These are phyloP conservation scores for Falco peregrinus DNA, from an alignment of 2,797 vertebrate species.

Conservation along the genomic window DNA sequence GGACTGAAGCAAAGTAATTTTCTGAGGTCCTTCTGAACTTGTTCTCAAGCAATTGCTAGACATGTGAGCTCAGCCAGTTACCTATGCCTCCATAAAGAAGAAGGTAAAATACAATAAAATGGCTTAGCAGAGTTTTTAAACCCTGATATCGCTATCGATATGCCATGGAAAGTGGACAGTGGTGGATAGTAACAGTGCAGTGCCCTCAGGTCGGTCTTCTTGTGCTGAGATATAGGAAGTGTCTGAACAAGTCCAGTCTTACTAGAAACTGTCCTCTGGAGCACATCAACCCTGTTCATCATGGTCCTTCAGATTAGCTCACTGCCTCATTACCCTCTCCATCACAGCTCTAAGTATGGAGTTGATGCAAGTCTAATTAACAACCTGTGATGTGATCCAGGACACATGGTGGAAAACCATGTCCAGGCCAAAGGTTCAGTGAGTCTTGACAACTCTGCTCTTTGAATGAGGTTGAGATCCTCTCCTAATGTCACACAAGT, in stretches of 20 bases:
- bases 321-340: not conserved
- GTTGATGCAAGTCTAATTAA: not conserved
- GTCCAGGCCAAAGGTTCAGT: not conserved
- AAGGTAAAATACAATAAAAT: conserved; percentile 3
- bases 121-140: not conserved
- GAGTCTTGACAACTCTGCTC: not conserved
- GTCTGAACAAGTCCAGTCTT: not conserved
- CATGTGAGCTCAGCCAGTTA: not conserved
- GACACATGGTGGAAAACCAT: accelerated
- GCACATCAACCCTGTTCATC: not conserved
- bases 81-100: not conserved
- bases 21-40: not conserved
- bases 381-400: not conserved
- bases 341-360: not conserved
- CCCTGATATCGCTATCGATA: not conserved
- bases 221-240: not conserved
- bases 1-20: not conserved
- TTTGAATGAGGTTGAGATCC: not conserved
- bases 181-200: not conserved
- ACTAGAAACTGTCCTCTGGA: not conserved
- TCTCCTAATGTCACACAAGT: not conserved
- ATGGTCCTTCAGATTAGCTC: not conserved
- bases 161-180: not conserved
- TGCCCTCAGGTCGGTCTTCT: not conserved
- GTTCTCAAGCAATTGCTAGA: not conserved